Evolutionary conservation across 2,113 vertebrate genomes (phyloP).

Genomic region (Pandion haliaetus): DNA sequence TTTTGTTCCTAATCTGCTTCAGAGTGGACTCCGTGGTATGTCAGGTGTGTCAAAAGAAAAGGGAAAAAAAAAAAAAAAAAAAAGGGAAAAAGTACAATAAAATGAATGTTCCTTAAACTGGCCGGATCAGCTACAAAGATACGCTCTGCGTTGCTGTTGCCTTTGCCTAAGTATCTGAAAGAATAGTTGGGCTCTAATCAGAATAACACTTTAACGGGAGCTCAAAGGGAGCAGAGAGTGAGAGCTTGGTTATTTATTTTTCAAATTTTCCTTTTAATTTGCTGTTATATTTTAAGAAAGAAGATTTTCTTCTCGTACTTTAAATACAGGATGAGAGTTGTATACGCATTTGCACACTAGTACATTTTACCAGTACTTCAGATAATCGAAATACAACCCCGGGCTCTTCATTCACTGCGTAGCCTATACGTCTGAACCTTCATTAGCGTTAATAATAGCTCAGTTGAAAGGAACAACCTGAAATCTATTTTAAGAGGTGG

Average conservation of each 20-base stretch:
- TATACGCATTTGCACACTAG: neutral
- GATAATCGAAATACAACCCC: neutral
- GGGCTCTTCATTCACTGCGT: neutral
- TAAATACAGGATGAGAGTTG: neutral
- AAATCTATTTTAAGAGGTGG: slow-evolving; percentile 26
- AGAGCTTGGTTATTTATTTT: neutral
- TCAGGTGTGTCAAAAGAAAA: slow-evolving; percentile 28
- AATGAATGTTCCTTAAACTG: neutral
- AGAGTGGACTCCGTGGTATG: neutral
- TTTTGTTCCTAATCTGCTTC: neutral
- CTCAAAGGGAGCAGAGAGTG: neutral
- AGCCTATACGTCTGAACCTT: neutral
- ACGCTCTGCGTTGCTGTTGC: neutral
- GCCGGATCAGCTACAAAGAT: neutral
- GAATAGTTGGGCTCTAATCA: neutral
- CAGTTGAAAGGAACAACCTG: slow-evolving; percentile 10
- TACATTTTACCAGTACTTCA: neutral
- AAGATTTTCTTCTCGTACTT: neutral
- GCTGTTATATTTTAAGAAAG: neutral
- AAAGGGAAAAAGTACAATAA: neutral
- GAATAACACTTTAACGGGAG: neutral
- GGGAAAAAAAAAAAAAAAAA: no score
- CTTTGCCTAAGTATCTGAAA: neutral
- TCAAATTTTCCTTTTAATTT: neutral
- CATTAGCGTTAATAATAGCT: slow-evolving; percentile 65